A percentile compares a stretch with the other conserved stretches of the same genome.
Conservation (phyloP, 2,888 invertebrate genomes). For the Tupiocoris notatus region DNA sequence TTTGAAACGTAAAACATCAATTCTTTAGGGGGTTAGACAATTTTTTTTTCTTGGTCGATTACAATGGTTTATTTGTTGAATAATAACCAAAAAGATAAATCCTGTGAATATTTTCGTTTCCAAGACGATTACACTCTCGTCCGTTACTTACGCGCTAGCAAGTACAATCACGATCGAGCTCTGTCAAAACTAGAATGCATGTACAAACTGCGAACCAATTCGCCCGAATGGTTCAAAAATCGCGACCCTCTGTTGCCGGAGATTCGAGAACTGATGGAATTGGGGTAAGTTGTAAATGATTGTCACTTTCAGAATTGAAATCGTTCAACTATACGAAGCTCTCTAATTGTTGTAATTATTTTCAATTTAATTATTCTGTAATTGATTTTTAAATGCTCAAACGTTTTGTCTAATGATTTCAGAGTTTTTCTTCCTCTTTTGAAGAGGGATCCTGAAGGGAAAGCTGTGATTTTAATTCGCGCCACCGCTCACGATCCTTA, state of each 20-base stretch:
- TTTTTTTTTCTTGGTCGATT: no score
- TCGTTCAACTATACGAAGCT: no score
- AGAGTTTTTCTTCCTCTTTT: conserved; percentile 62
- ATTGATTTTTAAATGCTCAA: no score
- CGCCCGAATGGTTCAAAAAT: conserved; percentile 63
- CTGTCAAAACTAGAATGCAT: conserved; percentile 62
- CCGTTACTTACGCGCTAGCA: conserved; percentile 63
- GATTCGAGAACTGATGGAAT: conserved; percentile 59
- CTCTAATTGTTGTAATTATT: no score
- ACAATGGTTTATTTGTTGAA: no score
- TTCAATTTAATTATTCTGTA: no score
- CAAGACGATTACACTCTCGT: conserved; percentile 20
- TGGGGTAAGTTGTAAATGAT: conserved; percentile 55
- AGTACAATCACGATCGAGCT: conserved; percentile 61
- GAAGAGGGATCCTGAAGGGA: conserved; percentile 57
- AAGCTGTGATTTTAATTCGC: conserved; percentile 62
- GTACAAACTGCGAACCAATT: conserved; percentile 59
- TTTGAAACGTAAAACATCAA: no score
- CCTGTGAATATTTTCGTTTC: no score
- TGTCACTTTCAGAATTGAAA: no score
- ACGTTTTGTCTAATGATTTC: no score
- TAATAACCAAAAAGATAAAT: no score
- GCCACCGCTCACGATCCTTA: conserved; percentile 62
- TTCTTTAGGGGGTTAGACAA: no score
- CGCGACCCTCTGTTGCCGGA: conserved; percentile 61